A percentile compares a stretch with the other conserved stretches of the same genome.
Conservation (phyloP, 1,140 invertebrate genomes). For the Drosophila kikkawai region DNA sequence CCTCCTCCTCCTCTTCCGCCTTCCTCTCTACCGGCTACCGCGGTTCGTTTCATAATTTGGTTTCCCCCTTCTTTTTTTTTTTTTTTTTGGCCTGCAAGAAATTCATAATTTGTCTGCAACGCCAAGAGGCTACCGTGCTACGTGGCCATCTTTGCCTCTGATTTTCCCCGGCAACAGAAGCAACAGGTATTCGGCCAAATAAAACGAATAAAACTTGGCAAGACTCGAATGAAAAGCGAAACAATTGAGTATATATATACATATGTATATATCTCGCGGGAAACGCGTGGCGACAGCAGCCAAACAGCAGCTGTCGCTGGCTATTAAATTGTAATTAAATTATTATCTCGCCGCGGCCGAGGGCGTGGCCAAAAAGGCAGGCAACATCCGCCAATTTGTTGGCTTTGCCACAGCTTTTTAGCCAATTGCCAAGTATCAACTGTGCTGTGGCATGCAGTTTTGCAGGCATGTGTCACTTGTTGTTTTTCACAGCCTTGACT, state of each 20-base stretch:
- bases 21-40: conserved; percentile 21
- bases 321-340: conserved; percentile 76
- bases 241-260: conserved; percentile 30
- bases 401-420: conserved; percentile 27
- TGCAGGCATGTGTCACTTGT: conserved; percentile 35
- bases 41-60: conserved; percentile 69
- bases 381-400: conserved; percentile 71
- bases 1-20: background rate
- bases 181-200: conserved; percentile 39
- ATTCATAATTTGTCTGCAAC: conserved; percentile 71
- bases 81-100: conserved; percentile 46
- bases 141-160: conserved; percentile 45
- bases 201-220: conserved; percentile 28
- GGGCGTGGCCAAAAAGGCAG: conserved; percentile 51
- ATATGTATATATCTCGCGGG: conserved; percentile 22
- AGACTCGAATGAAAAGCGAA: conserved; percentile 27
- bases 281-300: conserved; percentile 48
- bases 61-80: conserved; percentile 33
- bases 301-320: conserved; percentile 50
- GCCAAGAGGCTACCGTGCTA: conserved; percentile 63
- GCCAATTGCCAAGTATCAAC: conserved; percentile 19
- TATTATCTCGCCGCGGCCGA: conserved; percentile 58
- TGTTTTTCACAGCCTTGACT: conserved; percentile 34
- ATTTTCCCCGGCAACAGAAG: conserved; percentile 15
- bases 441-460: conserved; percentile 36